Base-by-base conservation (phyloP, 53 echinoderm and acorn worm genomes). In the Henricia sp. region DNA sequence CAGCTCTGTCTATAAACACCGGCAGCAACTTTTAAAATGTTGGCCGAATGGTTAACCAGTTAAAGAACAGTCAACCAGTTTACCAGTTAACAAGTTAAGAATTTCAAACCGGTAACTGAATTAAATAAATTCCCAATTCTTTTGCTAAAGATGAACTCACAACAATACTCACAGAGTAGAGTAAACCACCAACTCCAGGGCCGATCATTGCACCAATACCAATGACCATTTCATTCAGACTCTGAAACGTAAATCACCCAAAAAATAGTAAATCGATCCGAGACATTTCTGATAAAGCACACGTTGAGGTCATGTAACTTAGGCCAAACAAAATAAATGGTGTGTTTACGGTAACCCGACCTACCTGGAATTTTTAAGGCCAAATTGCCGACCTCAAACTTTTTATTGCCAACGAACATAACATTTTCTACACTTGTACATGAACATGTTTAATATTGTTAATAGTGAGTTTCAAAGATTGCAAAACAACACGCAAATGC, bases 201-300 rank as follows among this genome's bases (percentile, higher is more conserved):
- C 94, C 94, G 24, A 94, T 75, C 88, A 91, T 94, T 13, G 72
- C 64, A 12, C 91, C 94, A 40, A 94, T 29, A 27, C 94, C 94
- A 39, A 65, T 44, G 66, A 85, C 83, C 52, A 89, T 92, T 60
- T 92, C 92, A 52, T 85, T 53, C 43, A 82, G 12, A 32, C 92
- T 89, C 92, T 92, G 72, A 20, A 56, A 58, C 9, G 3, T 13
- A 59, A 53, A 4, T 11, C 1, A 38, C 5, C 17, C 8, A 10
- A 46, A 8, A 46, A 46, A 46, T 46, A 10, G 14, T 46, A 8
- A 46, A 8, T 8, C 14, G 8, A 66, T 8, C 0, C 57, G 21
- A 56, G 5, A 56, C 11, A 56, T 56, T 46, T 46, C 8, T 46
- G 14, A 46, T 46, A 10, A 46, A 46, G 48, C 14, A 10, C 8